phyloP scores from a whole-genome alignment of 2,113 vertebrate genomes.

The Mixornis gularis region DNA sequence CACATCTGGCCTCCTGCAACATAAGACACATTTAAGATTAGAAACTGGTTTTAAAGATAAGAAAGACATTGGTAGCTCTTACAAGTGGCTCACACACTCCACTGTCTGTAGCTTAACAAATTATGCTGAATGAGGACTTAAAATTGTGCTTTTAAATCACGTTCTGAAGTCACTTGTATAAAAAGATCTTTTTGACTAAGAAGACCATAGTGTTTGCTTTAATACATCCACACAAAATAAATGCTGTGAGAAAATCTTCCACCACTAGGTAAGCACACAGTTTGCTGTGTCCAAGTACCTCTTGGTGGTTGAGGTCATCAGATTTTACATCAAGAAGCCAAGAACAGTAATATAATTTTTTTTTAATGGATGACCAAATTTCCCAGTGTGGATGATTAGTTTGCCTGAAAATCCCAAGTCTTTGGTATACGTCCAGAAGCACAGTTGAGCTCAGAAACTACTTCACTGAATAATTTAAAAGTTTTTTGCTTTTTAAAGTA shows the following conservation, averaged over 20 bases:
- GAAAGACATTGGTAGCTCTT: neutral
- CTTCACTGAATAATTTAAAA: neutral
- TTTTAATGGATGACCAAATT: neutral
- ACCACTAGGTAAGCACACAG: neutral
- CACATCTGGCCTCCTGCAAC: constrained; percentile 86
- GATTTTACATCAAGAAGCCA: neutral
- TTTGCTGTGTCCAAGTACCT: neutral
- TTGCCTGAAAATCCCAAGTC: neutral
- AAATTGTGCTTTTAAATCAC: neutral
- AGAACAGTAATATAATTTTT: neutral
- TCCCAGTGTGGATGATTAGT: neutral
- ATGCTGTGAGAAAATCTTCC: neutral
- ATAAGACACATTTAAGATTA: neutral
- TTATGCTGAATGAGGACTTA: neutral
- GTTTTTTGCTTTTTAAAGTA: neutral
- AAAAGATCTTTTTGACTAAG: neutral
- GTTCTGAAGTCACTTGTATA: neutral
- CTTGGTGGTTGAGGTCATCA: neutral
- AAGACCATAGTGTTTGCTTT: neutral
- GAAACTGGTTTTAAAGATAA: neutral
- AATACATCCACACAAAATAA: neutral
- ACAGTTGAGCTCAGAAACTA: neutral
- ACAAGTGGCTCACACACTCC: neutral
- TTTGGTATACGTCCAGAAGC: neutral
- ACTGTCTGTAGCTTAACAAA: neutral